These are phyloP conservation scores for Australoheros scitulus DNA, from an alignment of 2,113 vertebrate species.

Conservation along the genomic window DNA sequence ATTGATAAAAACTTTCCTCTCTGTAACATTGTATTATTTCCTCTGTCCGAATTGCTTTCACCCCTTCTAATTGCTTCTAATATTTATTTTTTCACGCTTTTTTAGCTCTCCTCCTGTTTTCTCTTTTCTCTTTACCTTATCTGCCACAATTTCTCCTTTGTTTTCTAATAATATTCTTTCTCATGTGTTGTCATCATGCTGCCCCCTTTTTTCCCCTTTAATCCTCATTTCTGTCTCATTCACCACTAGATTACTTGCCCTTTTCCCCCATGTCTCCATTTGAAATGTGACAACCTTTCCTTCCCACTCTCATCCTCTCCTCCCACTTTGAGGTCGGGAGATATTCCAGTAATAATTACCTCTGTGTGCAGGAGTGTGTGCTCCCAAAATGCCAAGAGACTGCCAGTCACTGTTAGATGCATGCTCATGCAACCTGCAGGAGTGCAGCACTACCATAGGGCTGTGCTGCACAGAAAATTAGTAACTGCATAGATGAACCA, in stretches of 20 bases:
- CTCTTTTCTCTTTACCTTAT: background rate
- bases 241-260: constrained; percentile 2
- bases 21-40: constrained; percentile 14
- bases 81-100: constrained; percentile 14
- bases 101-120: background rate
- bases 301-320: constrained; percentile 14
- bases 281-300: constrained; percentile 36
- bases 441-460: background rate
- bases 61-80: constrained; percentile 42
- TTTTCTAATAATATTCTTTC: background rate
- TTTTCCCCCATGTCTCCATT: background rate
- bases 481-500: background rate
- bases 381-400: constrained; percentile 35
- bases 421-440: constrained; percentile 3
- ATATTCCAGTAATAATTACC: constrained; percentile 84
- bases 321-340: constrained; percentile 81
- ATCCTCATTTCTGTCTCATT: constrained; percentile 19
- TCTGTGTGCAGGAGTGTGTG: constrained; percentile 74
- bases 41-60: background rate
- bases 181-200: background rate
- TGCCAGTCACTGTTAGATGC: background rate
- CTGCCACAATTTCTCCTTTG: background rate
- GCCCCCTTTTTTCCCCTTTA: background rate
- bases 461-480: background rate
- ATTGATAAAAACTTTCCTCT: constrained; percentile 1